Evolutionary conservation across 1,140 invertebrate species (phyloP).

Genomic region (Prorops nasuta): DNA sequence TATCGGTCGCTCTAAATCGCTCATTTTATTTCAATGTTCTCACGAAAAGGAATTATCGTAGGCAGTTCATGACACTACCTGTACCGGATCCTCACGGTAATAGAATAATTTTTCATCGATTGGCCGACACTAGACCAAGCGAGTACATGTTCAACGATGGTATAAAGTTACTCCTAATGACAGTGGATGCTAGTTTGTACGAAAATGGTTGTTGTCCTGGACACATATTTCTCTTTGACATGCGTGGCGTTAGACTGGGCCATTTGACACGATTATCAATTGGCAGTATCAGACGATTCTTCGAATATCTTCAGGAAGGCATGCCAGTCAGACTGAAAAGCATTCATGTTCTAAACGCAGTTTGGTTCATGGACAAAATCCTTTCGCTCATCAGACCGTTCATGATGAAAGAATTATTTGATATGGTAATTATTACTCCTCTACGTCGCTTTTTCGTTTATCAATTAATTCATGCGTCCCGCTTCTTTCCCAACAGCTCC

Average conservation of each 20-base stretch:
- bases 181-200: conserved; percentile 65
- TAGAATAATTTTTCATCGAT: conserved; percentile 63
- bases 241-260: conserved; percentile 60
- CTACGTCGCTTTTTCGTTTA: neutral
- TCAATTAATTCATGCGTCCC: conserved; percentile 4
- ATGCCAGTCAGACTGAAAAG: conserved; percentile 62
- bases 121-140: conserved; percentile 61
- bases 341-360: conserved; percentile 66
- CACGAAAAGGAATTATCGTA: conserved; percentile 41
- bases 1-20: conserved; percentile 1
- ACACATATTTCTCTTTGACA: conserved; percentile 65
- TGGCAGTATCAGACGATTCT: conserved; percentile 65
- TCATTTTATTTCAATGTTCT: too few species aligned
- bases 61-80: conserved; percentile 58
- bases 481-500: conserved; percentile 47
- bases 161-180: conserved; percentile 69
- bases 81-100: conserved; percentile 61
- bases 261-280: conserved; percentile 62
- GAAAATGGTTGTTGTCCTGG: conserved; percentile 59
- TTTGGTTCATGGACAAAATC: conserved; percentile 65
- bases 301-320: conserved; percentile 66
- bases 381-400: conserved; percentile 63
- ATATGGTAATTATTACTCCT: conserved; percentile 58
- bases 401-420: conserved; percentile 64
- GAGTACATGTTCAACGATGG: conserved; percentile 67